These are phyloP conservation scores for Chaetogeoica ovagalla DNA, from an alignment of 2,888 invertebrate genomes.

Conservation along the genomic window DNA sequence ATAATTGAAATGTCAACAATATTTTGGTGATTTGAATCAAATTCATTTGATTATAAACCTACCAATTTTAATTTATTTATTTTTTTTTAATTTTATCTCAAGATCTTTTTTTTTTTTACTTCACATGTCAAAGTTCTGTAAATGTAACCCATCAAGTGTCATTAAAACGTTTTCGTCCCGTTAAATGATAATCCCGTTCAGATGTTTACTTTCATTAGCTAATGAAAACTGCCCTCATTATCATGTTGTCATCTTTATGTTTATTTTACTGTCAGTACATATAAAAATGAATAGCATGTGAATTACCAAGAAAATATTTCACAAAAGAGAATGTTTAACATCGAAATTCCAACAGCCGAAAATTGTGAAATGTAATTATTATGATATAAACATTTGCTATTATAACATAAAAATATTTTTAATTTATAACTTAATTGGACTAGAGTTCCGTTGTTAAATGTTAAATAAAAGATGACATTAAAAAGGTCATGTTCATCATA, in stretches of 20 bases:
- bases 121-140: background rate
- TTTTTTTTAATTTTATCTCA: conserved; percentile 9
- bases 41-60: background rate
- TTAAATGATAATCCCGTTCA: conserved; percentile 38
- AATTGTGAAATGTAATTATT: background rate
- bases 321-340: background rate
- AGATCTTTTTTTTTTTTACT: background rate
- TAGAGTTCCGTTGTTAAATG: background rate
- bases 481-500: too few relatives aligned
- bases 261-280: conserved; percentile 6
- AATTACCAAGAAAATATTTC: background rate
- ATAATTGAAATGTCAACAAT: background rate
- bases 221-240: conserved; percentile 33
- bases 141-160: background rate
- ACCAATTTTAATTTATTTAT: background rate
- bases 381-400: background rate
- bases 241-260: conserved; percentile 32
- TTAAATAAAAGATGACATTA: background rate
- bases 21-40: conserved; percentile 8
- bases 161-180: conserved; percentile 31
- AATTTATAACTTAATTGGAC: background rate
- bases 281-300: background rate
- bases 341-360: background rate
- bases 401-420: background rate
- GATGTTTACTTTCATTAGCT: conserved; percentile 42